Evolutionary conservation across 2,113 vertebrate species (phyloP).

Genomic region (Clarias gariepinus): DNA sequence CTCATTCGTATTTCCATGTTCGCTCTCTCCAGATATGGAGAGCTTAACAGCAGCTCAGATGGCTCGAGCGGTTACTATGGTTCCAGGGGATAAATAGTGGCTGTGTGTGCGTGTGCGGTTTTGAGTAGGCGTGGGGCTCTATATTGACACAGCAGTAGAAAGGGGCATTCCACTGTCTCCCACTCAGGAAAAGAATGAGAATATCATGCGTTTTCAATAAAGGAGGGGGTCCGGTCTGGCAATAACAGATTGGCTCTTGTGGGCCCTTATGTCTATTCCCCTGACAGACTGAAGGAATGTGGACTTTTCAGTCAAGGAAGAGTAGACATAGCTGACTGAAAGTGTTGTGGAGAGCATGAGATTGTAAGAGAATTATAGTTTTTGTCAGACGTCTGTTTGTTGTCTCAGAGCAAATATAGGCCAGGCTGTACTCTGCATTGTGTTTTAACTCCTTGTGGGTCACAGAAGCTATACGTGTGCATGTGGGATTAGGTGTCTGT

Average conservation of each 20-base stretch:
- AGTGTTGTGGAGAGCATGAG: slow-evolving; percentile 31
- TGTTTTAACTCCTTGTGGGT: slow-evolving; percentile 43
- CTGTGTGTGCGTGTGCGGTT: slow-evolving; percentile 19
- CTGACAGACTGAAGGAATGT: slow-evolving; percentile 23
- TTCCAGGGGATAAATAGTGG: slow-evolving; percentile 61
- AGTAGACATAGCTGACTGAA: slow-evolving; percentile 1
- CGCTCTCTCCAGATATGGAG: slow-evolving; percentile 59
- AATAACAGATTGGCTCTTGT: slow-evolving; percentile 12
- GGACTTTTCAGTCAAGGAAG: slow-evolving; percentile 10
- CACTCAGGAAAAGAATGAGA: slow-evolving; percentile 26
- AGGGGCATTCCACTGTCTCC: slow-evolving; percentile 42
- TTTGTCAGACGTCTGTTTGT: slow-evolving; percentile 44
- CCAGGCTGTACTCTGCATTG: slow-evolving; percentile 4
- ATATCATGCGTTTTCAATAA: neutral
- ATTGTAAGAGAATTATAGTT: slow-evolving; percentile 31
- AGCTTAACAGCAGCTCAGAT: slow-evolving; percentile 53
- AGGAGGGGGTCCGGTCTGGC: neutral
- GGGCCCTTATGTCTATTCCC: slow-evolving; percentile 3
- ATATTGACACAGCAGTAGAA: slow-evolving; percentile 35
- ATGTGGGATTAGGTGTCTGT: neutral
- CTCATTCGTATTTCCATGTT: slow-evolving; percentile 44
- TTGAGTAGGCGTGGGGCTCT: slow-evolving; percentile 33
- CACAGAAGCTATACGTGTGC: slow-evolving; percentile 3
- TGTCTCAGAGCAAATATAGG: slow-evolving; percentile 33
- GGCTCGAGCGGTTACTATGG: slow-evolving; percentile 62